Percentiles rank a stretch among this genome's conserved stretches.
These are phyloP conservation scores for Ditula angustiorana DNA, from an alignment of 2,888 invertebrate genomes.

Conservation along the genomic window DNA sequence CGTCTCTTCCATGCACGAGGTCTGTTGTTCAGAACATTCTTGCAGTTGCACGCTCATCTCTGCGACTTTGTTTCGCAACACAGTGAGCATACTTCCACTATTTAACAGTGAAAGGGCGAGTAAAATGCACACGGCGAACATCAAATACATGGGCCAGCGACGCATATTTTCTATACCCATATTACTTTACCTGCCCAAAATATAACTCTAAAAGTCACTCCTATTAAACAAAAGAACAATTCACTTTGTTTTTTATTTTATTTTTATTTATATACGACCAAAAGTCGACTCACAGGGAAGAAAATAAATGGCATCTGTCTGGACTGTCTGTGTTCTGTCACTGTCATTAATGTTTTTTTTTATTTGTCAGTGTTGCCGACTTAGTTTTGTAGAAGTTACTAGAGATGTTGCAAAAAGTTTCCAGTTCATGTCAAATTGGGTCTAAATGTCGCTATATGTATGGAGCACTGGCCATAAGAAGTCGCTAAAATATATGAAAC, in stretches of 20 bases:
- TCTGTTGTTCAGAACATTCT: constrained; percentile 75
- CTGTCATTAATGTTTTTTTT: no score
- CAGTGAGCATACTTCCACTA: constrained; percentile 77
- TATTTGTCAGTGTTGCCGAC: no score
- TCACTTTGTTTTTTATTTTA: constrained; percentile 10
- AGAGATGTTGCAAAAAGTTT: no score
- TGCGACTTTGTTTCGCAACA: constrained; percentile 68
- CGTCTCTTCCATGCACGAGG: constrained; percentile 75
- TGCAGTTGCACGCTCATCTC: constrained; percentile 72
- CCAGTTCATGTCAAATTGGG: no score
- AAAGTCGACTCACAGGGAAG: not conserved
- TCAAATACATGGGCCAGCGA: constrained; percentile 80
- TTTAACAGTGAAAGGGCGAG: constrained; percentile 79
- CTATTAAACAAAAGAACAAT: constrained; percentile 15
- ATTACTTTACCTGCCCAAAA: constrained; percentile 45
- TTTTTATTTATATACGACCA: constrained; percentile 12
- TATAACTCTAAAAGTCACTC: constrained; percentile 4
- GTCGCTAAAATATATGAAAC: no score
- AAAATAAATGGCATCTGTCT: not conserved
- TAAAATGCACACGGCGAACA: constrained; percentile 75
- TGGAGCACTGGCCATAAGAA: no score
- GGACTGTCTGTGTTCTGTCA: no score
- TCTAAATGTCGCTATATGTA: no score
- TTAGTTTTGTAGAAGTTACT: no score
- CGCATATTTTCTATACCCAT: constrained; percentile 84